These are phyloP conservation scores for Diplodus sargus DNA, from an alignment of 2,797 vertebrate species.

Conservation along the genomic window DNA sequence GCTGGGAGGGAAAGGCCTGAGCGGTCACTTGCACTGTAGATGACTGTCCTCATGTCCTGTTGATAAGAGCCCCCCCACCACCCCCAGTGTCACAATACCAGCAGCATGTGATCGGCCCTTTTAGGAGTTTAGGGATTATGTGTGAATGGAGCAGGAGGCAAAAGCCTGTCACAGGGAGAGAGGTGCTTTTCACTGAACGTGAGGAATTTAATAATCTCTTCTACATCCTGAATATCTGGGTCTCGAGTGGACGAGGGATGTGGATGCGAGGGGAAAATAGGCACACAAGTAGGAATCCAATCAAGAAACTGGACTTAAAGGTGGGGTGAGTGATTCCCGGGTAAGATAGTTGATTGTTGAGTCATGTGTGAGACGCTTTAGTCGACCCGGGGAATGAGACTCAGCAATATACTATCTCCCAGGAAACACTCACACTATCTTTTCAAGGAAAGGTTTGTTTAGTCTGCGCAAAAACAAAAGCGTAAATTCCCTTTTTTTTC, in stretches of 20 bases:
- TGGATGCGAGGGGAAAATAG: constrained; percentile 6
- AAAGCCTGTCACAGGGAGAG: constrained; percentile 52
- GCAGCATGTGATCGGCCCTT: constrained; percentile 65
- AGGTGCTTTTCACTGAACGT: constrained; percentile 62
- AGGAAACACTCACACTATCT: too few relatives aligned
- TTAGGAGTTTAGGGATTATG: constrained; percentile 68
- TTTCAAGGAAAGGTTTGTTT: too few relatives aligned
- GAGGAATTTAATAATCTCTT: constrained; percentile 75
- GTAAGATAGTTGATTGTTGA: too few relatives aligned
- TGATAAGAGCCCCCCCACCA: constrained; percentile 50
- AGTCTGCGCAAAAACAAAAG: not conserved
- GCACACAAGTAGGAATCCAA: not conserved
- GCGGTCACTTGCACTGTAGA: constrained; percentile 69
- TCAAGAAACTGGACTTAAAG: not conserved
- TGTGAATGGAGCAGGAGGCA: constrained; percentile 66
- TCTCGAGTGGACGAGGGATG: constrained; percentile 22
- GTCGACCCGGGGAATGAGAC: too few relatives aligned
- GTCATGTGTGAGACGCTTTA: too few relatives aligned
- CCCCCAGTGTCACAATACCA: constrained; percentile 59
- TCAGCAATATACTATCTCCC: too few relatives aligned
- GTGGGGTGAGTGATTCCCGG: too few relatives aligned
- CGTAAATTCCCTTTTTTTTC: not conserved
- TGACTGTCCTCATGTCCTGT: constrained; percentile 62
- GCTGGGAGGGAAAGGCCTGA: constrained; percentile 43
- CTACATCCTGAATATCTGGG: constrained; percentile 52